Conservation (phyloP, 2,888 invertebrate species). For the Andricus curvator region DNA sequence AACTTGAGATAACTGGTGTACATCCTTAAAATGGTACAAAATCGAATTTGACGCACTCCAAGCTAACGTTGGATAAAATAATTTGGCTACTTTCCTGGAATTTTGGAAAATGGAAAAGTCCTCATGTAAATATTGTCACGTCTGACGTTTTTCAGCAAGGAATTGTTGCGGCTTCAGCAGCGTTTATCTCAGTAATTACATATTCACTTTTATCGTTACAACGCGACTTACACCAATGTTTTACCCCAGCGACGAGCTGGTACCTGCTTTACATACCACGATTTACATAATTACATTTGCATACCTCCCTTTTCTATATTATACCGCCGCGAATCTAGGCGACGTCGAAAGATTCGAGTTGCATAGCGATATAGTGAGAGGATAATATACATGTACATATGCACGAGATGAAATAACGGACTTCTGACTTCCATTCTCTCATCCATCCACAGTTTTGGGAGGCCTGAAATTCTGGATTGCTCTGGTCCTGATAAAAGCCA, state of each 20-base stretch:
- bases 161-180: constrained; percentile 63
- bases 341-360: constrained; percentile 44
- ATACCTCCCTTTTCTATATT: constrained; percentile 60
- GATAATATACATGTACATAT: constrained; percentile 9
- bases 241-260: constrained; percentile 45
- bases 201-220: constrained; percentile 65
- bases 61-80: neutral
- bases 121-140: constrained; percentile 23
- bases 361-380: constrained; percentile 40
- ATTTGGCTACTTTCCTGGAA: constrained; percentile 20
- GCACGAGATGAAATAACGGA: constrained; percentile 14
- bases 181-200: constrained; percentile 67
- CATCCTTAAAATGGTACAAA: too few species aligned
- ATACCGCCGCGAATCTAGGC: constrained; percentile 29
- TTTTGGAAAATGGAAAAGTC: neutral
- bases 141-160: constrained; percentile 61
- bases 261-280: constrained; percentile 60
- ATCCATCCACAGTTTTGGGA: constrained; percentile 63
- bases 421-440: constrained; percentile 44
- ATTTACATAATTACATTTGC: constrained; percentile 66
- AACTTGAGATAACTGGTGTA: too few species aligned
- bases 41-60: too few species aligned
- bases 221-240: constrained; percentile 60
- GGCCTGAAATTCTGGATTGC: constrained; percentile 64
- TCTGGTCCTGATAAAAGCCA: constrained; percentile 65